Base-by-base conservation (phyloP, 2,888 invertebrate species). In the Agrilus cyanescens region DNA sequence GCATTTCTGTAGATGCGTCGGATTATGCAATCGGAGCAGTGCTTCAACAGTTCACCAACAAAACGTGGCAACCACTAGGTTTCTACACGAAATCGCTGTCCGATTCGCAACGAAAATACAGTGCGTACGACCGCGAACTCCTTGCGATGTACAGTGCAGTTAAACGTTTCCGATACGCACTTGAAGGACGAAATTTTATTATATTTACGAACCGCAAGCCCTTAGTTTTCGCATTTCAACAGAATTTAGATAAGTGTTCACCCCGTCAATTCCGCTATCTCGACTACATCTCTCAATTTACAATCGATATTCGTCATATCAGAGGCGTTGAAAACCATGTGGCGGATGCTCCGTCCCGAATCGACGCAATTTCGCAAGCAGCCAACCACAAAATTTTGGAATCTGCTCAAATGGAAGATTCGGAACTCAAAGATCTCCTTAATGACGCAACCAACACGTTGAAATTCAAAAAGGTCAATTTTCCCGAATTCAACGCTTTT, bases 51-150 rank as follows among this genome's bases (percentile, higher is more conserved):
- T 25, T 29, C 37, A 1, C 42, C 46, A 4, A 37, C 49, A 4
- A 38, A 44, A 6, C 37, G 1, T 55, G 57, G 56, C 49, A 62
- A 44, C 61, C 62, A 0, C 41, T 63, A 4, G 56, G 56, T 1
- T n/a, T n/a, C n/a, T n/a, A n/a, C n/a, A n/a, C n/a, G n/a, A n/a
- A n/a, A n/a, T n/a, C n/a, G n/a, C 45, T 63, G 0, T 53, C 40
- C 15, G 40, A 53, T 4, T 36, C 58, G 0, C 57, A 66, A 41
- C 37, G 39, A 18, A 30, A 37, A 30, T 1, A 54, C 56, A 59
- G 60, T 10, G 55, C 55, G 16, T 65, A 62, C 44, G 61, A 66
- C 37, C 32, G 61, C 2, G 61, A 63, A 45, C 54, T 65, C 0
- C 48, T 61, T 2, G 62, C 62, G 0, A 55, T 58, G 4, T 63